phyloP scores from a whole-genome alignment of 2,797 vertebrate species.

The Sebastes minor region DNA sequence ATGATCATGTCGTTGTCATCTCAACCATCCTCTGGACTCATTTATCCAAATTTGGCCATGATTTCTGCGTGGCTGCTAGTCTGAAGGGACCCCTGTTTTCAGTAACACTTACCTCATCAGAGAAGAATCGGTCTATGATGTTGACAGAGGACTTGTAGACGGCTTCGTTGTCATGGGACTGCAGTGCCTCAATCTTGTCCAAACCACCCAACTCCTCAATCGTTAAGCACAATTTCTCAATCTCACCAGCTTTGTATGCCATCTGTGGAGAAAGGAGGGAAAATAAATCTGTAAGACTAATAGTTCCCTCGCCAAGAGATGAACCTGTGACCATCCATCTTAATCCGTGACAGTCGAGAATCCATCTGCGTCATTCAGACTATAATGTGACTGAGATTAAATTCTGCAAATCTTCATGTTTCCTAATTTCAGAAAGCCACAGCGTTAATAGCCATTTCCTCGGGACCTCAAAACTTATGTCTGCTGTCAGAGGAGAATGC shows the following conservation, averaged over 20 bases:
- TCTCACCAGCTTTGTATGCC: slow-evolving; percentile 87
- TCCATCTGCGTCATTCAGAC: background rate
- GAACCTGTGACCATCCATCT: background rate
- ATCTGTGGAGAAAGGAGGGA: slow-evolving; percentile 73
- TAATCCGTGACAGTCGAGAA: background rate
- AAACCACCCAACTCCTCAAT: slow-evolving; percentile 92
- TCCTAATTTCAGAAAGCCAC: background rate
- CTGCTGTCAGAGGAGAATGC: background rate
- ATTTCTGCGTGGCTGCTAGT: background rate
- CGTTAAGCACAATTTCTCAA: slow-evolving; percentile 89
- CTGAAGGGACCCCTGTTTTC: background rate
- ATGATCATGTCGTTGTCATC: background rate
- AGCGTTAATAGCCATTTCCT: background rate
- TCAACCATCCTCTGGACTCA: background rate
- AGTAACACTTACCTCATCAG: slow-evolving; percentile 83
- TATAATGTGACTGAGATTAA: background rate
- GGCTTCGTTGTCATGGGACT: slow-evolving; percentile 89
- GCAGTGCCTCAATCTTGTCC: slow-evolving; percentile 91
- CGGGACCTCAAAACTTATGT: background rate
- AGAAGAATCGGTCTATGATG: slow-evolving; percentile 93
- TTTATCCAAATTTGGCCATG: background rate
- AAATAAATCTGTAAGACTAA: background rate
- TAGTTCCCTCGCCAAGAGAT: background rate
- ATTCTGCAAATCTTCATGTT: background rate
- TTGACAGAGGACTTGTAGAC: slow-evolving; percentile 88